Conservation (phyloP, 2,797 vertebrate genomes). For the Capromys pilorides region DNA sequence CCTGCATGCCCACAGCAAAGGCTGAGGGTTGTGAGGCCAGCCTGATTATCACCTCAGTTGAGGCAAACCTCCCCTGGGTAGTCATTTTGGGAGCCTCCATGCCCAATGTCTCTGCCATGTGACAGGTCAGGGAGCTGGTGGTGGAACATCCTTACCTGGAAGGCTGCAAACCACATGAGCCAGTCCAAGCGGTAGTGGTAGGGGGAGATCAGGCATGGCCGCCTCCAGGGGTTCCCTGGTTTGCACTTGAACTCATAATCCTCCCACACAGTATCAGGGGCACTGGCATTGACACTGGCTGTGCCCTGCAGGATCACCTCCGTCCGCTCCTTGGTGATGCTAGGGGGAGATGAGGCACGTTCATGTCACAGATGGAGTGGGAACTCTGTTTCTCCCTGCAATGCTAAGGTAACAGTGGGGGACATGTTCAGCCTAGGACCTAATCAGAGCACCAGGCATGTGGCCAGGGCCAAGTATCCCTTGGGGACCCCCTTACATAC, state of each 20-base stretch:
- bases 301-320: constrained; percentile 96
- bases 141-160: constrained; percentile 90
- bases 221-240: constrained; percentile 88
- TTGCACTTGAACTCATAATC: constrained; percentile 97
- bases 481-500: constrained; percentile 65
- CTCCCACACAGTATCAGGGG: constrained; percentile 91
- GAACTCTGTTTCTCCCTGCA: background rate
- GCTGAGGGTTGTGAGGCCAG: background rate
- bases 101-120: background rate
- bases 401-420: background rate
- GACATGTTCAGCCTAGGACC: background rate
- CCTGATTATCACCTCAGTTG: background rate
- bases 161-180: constrained; percentile 99
- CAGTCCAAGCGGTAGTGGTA: constrained; percentile 98
- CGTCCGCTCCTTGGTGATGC: constrained; percentile 94
- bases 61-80: background rate
- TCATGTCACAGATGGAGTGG: too few relatives aligned
- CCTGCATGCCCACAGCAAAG: background rate
- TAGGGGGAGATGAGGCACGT: constrained; percentile 70
- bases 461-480: background rate
- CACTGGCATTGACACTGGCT: constrained; percentile 88
- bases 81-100: background rate
- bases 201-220: constrained; percentile 92
- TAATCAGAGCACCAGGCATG: background rate
- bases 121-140: background rate